Evolutionary conservation across 2,888 invertebrate species (phyloP), one percentile per base, ranked within the genome.

Genomic region (Eupsilia transversa): DNA sequence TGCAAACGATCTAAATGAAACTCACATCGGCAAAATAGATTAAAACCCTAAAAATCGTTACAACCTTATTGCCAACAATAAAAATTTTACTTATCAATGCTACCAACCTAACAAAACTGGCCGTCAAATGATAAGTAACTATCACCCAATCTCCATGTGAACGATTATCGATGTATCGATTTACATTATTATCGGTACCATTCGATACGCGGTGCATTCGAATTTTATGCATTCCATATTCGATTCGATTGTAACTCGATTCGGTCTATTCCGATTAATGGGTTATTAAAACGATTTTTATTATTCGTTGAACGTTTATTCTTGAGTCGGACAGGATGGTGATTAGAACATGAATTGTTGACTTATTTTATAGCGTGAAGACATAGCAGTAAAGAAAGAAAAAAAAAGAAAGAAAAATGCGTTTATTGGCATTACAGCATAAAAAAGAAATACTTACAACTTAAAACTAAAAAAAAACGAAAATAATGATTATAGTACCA

Each of bases 151-250:
- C 70, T 76, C 63, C 73, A 83, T 80, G 73, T 77, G 82, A 80
- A 77, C 75, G 66, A 86, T 85, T 76, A 83, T 75, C 77, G 72
- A 80, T 79, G 66, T 84, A 86, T 84, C 83, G 79, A 86, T 84
- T 76, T 86, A 86, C 83, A 78, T 77, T 81, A 80, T 82, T 63
- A 73, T 80, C 77, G 81, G 82, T 83, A 83, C 69, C 79, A 88
- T 87, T 87, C 87, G 87, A 88, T 88, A 87, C 83, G 77, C 81
- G 76, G 61, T 70, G 79, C 82, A 85, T 81, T 87, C 78, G 70
- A 76, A 85, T 87, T 80, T 84, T 77, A 86, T 85, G 85, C 87
- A 88, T 89, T 89, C 84, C 84, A 78, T 86, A 87, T 83, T 85
- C 74, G 84, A 80, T 87, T 80, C 88, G 86, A 87, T 87, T 78